Evolutionary conservation across 2,888 invertebrate species (phyloP).

Genomic region (Lasius platythorax): DNA sequence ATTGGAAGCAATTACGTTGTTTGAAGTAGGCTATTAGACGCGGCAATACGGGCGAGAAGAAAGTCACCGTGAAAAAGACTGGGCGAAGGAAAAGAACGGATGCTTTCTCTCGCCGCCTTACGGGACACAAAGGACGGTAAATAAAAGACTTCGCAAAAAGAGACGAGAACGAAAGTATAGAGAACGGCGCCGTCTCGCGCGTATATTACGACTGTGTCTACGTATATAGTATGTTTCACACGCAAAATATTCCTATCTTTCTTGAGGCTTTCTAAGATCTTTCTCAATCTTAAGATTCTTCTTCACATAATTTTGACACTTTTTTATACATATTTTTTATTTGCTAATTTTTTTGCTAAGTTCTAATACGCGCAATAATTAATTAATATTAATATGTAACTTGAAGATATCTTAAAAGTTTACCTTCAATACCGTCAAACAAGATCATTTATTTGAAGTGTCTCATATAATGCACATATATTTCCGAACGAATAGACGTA

Average conservation of each 20-base stretch:
- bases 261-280: not conserved
- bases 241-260: not conserved
- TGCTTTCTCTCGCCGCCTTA: constrained; percentile 26
- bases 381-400: not conserved
- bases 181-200: not conserved
- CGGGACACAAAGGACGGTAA: constrained; percentile 45
- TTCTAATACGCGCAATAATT: not conserved
- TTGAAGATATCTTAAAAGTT: not conserved
- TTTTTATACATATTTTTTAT: not conserved
- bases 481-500: not conserved
- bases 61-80: constrained; percentile 35
- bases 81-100: constrained; percentile 53
- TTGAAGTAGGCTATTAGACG: constrained; percentile 62
- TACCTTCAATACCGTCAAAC: not conserved
- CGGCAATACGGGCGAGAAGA: constrained; percentile 49
- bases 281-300: not conserved
- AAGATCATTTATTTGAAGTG: not conserved
- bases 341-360: too few relatives aligned
- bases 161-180: constrained; percentile 55
- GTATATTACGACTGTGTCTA: not conserved
- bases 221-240: constrained; percentile 33
- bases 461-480: not conserved
- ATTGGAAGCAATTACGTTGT: constrained; percentile 72
- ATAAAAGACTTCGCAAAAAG: constrained; percentile 30
- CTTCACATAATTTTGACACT: not conserved